Conservation (phyloP, 2,113 vertebrate genomes). For the Aphyosemion australe region DNA sequence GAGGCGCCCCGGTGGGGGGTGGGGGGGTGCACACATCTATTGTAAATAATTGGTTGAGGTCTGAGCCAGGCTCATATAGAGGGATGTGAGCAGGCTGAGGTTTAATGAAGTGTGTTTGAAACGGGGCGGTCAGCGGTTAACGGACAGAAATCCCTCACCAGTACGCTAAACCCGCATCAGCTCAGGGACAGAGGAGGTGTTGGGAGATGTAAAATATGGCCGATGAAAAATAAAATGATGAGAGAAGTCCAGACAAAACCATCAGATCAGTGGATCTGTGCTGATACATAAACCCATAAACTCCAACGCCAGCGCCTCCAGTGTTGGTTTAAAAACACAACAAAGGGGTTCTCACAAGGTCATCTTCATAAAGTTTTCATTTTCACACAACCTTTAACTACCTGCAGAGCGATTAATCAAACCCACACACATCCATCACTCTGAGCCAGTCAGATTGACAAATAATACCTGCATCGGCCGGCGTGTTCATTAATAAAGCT, state of each 20-base stretch:
- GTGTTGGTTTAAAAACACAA: background rate
- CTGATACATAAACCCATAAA: conserved; percentile 22
- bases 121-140: conserved; percentile 59
- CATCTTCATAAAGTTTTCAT: conserved; percentile 56
- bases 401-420: conserved; percentile 60
- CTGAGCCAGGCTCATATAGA: conserved; percentile 48
- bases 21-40: conserved; percentile 37
- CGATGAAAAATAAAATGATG: too few relatives aligned
- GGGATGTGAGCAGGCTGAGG: conserved; percentile 48
- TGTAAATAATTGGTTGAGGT: conserved; percentile 49
- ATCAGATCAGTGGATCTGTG: background rate
- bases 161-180: conserved; percentile 27
- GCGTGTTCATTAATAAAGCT: conserved; percentile 63
- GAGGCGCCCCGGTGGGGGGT: conserved; percentile 28
- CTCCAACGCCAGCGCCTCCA: conserved; percentile 29
- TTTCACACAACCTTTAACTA: conserved; percentile 30
- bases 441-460: conserved; percentile 53
- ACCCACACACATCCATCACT: conserved; percentile 61
- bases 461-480: conserved; percentile 63
- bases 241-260: background rate
- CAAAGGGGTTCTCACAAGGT: conserved; percentile 58
- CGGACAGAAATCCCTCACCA: conserved; percentile 45
- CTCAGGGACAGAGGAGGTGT: conserved; percentile 14
- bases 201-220: background rate
- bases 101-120: conserved; percentile 78